Evolutionary conservation across 2,888 invertebrate genomes (phyloP).

Genomic region (Cephus pulcher): DNA sequence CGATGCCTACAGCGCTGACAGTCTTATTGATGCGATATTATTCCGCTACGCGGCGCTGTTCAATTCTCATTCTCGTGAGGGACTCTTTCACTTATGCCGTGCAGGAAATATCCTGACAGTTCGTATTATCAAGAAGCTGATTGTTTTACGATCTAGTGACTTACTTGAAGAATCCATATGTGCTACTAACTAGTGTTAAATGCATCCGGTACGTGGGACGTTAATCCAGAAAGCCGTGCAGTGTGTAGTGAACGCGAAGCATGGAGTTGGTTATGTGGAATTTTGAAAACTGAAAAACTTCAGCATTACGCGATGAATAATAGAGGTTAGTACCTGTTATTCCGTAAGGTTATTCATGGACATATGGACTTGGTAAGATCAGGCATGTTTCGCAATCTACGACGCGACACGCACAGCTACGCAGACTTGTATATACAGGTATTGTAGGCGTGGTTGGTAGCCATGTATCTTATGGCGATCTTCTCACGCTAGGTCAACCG

Average conservation of each 20-base stretch:
- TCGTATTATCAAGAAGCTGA: neutral
- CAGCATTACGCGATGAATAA: neutral
- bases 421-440: neutral
- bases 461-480: constrained; percentile 24
- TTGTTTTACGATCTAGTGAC: neutral
- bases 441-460: constrained; percentile 25
- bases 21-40: neutral
- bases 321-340: neutral
- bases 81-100: neutral
- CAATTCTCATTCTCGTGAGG: neutral
- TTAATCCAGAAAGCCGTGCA: neutral
- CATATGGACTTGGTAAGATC: neutral
- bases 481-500: constrained; percentile 41
- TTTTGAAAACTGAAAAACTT: neutral
- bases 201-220: neutral
- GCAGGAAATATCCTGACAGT: neutral
- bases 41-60: neutral
- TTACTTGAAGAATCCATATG: neutral
- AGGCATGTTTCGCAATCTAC: neutral
- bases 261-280: neutral
- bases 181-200: neutral
- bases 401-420: neutral
- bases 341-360: neutral
- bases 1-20: neutral
- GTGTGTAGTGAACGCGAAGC: neutral